phyloP scores from a whole-genome alignment of 2,797 vertebrate genomes.

The Crocidura indochinensis region DNA sequence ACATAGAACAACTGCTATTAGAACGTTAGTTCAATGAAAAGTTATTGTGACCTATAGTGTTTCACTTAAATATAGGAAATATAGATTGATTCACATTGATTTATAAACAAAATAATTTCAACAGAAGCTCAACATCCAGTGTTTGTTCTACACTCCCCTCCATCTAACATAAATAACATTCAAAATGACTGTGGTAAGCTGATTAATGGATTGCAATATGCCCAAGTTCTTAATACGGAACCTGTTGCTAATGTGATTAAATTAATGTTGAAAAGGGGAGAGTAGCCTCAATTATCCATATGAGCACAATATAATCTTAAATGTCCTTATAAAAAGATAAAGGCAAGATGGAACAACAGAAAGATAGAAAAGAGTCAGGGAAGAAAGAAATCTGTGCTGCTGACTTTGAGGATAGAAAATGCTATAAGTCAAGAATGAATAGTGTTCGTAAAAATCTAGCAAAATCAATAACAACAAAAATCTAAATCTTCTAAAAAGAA shows the following conservation, averaged over 20 bases:
- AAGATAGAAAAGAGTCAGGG: not conserved
- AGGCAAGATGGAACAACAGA: not conserved
- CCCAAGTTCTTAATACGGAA: not conserved
- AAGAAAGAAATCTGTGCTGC: not conserved
- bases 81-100: not conserved
- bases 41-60: not conserved
- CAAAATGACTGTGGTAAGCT: not conserved
- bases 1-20: not conserved
- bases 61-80: conserved; percentile 44
- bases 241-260: not conserved
- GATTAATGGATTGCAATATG: not conserved
- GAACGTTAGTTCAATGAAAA: not conserved
- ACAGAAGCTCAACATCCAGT: not conserved
- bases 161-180: not conserved
- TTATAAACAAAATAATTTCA: conserved; percentile 4
- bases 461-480: not conserved
- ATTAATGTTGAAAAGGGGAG: not conserved
- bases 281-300: not conserved
- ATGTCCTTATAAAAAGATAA: not conserved
- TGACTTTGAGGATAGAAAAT: not conserved
- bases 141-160: not conserved
- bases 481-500: not conserved
- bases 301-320: not conserved
- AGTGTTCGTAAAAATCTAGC: not conserved
- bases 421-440: not conserved